These are phyloP conservation scores for Paramisgurnus dabryanus DNA, from an alignment of 2,113 vertebrate genomes.

Conservation along the genomic window DNA sequence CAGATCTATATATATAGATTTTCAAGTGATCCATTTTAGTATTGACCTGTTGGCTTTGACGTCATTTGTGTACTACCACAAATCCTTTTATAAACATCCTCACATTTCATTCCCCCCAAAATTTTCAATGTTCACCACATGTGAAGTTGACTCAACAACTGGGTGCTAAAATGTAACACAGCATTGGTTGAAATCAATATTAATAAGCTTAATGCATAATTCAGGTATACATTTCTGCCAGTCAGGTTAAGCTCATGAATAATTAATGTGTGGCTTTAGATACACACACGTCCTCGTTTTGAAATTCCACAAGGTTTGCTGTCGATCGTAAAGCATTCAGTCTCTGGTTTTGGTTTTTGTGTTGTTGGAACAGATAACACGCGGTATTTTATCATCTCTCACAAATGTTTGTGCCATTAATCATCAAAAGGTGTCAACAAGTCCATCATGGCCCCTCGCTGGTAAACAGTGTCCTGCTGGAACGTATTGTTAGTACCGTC, in stretches of 20 bases:
- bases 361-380: constrained; percentile 17
- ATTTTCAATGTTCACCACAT: constrained; percentile 22
- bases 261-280: constrained; percentile 55
- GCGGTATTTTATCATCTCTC: constrained; percentile 34
- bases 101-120: constrained; percentile 16
- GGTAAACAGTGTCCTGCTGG: constrained; percentile 44
- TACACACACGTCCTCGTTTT: constrained; percentile 23
- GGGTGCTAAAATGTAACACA: constrained; percentile 38
- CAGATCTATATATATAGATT: not conserved
- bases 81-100: constrained; percentile 25
- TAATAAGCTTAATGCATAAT: constrained; percentile 66
- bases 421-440: constrained; percentile 42
- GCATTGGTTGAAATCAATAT: constrained; percentile 53
- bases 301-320: constrained; percentile 10
- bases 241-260: constrained; percentile 58
- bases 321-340: not conserved
- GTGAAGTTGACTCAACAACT: constrained; percentile 42
- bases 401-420: constrained; percentile 45
- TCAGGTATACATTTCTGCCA: constrained; percentile 59
- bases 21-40: not conserved
- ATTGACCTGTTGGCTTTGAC: not conserved
- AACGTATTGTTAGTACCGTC: constrained; percentile 42
- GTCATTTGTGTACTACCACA: not conserved
- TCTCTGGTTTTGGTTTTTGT: not conserved
- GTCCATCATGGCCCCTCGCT: constrained; percentile 17